Conservation (phyloP, 2,888 invertebrate species). For the Hesperia comma region DNA sequence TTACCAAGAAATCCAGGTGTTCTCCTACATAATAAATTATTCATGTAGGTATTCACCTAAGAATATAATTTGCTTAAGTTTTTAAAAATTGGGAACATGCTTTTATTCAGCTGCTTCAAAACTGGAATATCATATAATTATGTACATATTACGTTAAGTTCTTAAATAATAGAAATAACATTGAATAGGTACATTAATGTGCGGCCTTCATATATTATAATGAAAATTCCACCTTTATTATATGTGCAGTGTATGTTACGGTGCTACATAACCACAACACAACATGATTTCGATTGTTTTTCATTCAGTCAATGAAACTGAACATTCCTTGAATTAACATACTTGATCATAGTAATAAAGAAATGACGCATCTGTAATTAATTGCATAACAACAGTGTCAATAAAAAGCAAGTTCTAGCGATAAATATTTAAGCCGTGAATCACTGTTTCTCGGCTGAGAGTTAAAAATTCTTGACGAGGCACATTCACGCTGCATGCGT, state of each 20-base stretch:
- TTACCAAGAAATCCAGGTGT: constrained; percentile 1
- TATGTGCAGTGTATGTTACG: too few relatives aligned
- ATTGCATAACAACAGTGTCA: constrained; percentile 2
- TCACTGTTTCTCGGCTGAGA: constrained; percentile 27
- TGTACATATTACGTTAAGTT: too few relatives aligned
- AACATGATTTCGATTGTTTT: neutral
- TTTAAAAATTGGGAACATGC: neutral
- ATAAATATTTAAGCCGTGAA: constrained; percentile 19
- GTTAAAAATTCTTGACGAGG: constrained; percentile 32
- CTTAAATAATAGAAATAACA: too few relatives aligned
- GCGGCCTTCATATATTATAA: neutral
- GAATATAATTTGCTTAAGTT: neutral
- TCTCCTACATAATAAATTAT: constrained; percentile 1
- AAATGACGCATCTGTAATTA: constrained; percentile 4
- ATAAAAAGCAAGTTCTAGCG: constrained; percentile 4
- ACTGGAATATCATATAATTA: too few relatives aligned
- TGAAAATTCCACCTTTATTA: too few relatives aligned
- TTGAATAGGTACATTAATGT: neutral
- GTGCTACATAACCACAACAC: neutral
- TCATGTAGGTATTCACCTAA: neutral
- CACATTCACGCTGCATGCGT: constrained; percentile 45
- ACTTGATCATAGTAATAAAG: constrained; percentile 1
- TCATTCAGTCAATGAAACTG: constrained; percentile 1
- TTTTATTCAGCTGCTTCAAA: neutral
- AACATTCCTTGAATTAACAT: constrained; percentile 12